These are phyloP conservation scores for Drosophila malerkotliana DNA, from an alignment of 1,140 invertebrate genomes.

Conservation along the genomic window DNA sequence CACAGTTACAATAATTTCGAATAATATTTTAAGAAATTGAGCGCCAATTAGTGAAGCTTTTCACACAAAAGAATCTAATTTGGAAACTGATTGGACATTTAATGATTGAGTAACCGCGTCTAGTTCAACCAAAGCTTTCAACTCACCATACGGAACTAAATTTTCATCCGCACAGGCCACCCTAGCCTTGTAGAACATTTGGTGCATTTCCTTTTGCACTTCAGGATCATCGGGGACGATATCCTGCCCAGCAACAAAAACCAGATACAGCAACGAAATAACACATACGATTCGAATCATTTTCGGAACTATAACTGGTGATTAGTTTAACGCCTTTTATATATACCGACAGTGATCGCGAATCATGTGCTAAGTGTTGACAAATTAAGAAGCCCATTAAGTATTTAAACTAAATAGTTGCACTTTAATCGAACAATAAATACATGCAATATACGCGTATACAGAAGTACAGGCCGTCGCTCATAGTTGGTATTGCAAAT, in stretches of 20 bases:
- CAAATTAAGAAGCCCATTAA: conserved; percentile 33
- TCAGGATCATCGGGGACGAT: conserved; percentile 47
- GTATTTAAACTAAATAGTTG: conserved; percentile 75
- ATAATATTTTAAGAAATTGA: conserved; percentile 41
- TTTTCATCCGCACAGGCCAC: conserved; percentile 55
- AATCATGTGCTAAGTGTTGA: conserved; percentile 16
- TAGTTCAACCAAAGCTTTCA: background rate
- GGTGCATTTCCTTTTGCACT: conserved; percentile 46
- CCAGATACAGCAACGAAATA: background rate
- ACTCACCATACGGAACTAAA: conserved; percentile 59
- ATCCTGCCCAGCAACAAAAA: conserved; percentile 30
- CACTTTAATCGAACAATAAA: conserved; percentile 81
- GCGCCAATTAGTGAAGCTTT: conserved; percentile 31
- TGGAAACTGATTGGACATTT: conserved; percentile 18
- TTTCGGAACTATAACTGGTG: background rate
- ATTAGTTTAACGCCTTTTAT: conserved; percentile 10
- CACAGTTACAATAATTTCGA: conserved; percentile 34
- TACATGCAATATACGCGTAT: conserved; percentile 68
- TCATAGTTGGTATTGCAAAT: conserved; percentile 35
- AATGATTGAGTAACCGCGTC: background rate
- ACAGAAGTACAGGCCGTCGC: conserved; percentile 58
- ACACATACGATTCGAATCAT: conserved; percentile 36
- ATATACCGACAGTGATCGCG: conserved; percentile 25
- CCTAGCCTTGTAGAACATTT: conserved; percentile 35
- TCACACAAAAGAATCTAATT: conserved; percentile 32